These are phyloP conservation scores for Crotalus tigris DNA, from an alignment of 2,113 vertebrate species.

Conservation along the genomic window DNA sequence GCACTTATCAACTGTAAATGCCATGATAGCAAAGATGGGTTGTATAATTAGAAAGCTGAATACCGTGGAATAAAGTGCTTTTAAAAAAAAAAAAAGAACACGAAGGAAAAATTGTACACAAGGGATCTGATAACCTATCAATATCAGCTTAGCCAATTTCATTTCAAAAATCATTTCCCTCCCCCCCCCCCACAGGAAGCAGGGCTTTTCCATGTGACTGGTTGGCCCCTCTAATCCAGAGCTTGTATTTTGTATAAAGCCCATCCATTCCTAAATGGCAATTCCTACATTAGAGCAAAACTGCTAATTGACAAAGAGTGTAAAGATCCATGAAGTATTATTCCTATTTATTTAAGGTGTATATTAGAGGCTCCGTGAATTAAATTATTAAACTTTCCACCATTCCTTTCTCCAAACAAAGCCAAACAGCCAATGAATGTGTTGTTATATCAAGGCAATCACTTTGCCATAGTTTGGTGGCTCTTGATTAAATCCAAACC, in stretches of 20 bases:
- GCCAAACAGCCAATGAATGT: background rate
- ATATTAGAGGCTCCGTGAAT: background rate
- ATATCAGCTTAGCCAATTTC: background rate
- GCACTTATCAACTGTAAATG: background rate
- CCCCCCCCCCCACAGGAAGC: rapidly evolving
- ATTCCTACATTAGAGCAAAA: background rate
- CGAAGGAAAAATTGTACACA: rapidly evolving
- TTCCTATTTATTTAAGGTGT: background rate
- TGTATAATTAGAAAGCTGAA: background rate
- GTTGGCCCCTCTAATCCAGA: background rate
- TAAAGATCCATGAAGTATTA: background rate
- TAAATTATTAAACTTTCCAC: background rate
- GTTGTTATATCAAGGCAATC: background rate
- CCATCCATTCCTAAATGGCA: rapidly evolving
- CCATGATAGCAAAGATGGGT: slow-evolving; percentile 3
- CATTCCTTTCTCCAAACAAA: background rate
- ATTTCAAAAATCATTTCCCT: background rate
- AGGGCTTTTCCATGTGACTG: background rate
- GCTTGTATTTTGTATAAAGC: background rate
- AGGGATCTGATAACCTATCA: slow-evolving; percentile 1
- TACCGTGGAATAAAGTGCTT: background rate
- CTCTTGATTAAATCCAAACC: background rate
- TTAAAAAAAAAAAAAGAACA: background rate
- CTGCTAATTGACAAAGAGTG: no score
- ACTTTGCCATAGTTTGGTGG: background rate